A percentile compares a stretch with the other conserved stretches of the same genome.
phyloP scores from a whole-genome alignment of 2,888 invertebrate species.

The Tipula vernalis region DNA sequence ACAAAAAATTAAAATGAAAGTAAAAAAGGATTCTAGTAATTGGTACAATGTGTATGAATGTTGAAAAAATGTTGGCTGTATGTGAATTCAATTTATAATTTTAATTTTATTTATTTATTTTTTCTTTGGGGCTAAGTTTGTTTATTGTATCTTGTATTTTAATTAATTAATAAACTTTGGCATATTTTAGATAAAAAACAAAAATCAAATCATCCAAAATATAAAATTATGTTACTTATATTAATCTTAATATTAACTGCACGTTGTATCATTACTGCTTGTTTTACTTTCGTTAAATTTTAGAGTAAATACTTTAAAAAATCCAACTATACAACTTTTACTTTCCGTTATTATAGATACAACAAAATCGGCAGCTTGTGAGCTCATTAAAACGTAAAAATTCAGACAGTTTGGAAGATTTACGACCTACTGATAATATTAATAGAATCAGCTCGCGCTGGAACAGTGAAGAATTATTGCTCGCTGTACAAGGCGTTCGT shows the following conservation, averaged over 20 bases:
- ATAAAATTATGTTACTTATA: neutral
- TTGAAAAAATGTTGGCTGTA: neutral
- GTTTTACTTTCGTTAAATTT: constrained; percentile 5
- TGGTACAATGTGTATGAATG: constrained; percentile 8
- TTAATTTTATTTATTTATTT: constrained; percentile 17
- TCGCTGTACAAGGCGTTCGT: constrained; percentile 80
- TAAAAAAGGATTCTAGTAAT: neutral
- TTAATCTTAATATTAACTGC: constrained; percentile 1
- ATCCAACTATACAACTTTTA: constrained; percentile 9
- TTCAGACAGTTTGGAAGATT: constrained; percentile 38
- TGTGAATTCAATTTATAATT: constrained; percentile 8
- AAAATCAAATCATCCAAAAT: neutral
- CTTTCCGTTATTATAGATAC: constrained; percentile 52
- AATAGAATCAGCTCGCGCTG: constrained; percentile 74
- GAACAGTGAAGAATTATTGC: constrained; percentile 82
- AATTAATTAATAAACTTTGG: constrained; percentile 15
- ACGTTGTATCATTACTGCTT: constrained; percentile 11
- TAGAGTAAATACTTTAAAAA: neutral
- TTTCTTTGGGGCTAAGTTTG: constrained; percentile 16
- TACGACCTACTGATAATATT: constrained; percentile 43
- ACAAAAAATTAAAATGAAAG: neutral
- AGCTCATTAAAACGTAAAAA: constrained; percentile 74
- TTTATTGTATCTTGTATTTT: constrained; percentile 13
- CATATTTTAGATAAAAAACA: neutral
- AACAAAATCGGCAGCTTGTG: constrained; percentile 85